Evolutionary conservation across 2,797 vertebrate species (phyloP).

Genomic region (Tinamus major): DNA sequence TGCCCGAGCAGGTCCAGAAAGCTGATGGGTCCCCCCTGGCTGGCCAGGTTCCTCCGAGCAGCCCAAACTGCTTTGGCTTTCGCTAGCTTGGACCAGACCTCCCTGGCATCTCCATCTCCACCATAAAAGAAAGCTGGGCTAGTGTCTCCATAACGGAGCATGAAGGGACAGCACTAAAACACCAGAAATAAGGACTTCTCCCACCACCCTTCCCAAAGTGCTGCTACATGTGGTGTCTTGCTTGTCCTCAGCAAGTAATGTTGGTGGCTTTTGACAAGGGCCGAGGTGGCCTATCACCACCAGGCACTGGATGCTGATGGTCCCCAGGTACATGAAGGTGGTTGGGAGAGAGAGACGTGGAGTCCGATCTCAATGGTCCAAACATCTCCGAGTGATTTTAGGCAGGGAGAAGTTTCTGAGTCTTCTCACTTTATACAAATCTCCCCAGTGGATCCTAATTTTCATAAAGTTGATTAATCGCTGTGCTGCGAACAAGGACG

Average conservation of each 20-base stretch:
- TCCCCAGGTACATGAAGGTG: rapidly evolving
- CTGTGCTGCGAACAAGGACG: conserved; percentile 38
- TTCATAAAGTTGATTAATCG: conserved; percentile 71
- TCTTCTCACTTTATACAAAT: conserved; percentile 58
- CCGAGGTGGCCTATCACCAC: not conserved
- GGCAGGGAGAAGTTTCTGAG: not conserved
- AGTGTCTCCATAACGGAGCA: not conserved
- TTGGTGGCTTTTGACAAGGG: not conserved
- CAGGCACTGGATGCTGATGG: not conserved
- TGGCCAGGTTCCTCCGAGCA: not conserved
- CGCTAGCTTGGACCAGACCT: not conserved
- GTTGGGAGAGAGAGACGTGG: not conserved
- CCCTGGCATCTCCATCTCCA: not conserved
- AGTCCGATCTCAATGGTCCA: not conserved
- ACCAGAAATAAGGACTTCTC: not conserved
- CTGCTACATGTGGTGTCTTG: not conserved
- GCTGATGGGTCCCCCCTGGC: conserved; percentile 70
- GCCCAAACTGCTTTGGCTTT: not conserved
- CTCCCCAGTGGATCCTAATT: conserved; percentile 52
- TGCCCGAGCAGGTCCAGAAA: conserved; percentile 70
- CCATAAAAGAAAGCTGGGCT: not conserved
- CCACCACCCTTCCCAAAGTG: not conserved
- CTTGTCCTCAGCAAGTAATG: not conserved
- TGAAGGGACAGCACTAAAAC: not conserved
- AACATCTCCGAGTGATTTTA: not conserved